A percentile compares a stretch with the other conserved stretches of the same genome.
These are phyloP conservation scores for Drosophila neotestacea DNA, from an alignment of 2,888 invertebrate species.

Conservation along the genomic window DNA sequence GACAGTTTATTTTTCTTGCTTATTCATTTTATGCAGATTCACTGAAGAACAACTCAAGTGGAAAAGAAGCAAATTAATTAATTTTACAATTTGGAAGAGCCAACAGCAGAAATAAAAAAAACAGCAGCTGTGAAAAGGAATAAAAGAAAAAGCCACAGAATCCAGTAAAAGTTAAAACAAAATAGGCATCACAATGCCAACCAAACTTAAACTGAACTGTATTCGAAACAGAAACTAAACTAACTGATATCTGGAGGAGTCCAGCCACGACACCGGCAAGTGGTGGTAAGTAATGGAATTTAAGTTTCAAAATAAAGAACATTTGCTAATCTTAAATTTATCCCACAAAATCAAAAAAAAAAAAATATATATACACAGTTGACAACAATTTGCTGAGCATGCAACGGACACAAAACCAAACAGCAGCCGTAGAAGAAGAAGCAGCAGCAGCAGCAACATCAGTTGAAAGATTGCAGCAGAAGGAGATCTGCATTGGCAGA, in stretches of 20 bases:
- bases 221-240: slow-evolving; percentile 8
- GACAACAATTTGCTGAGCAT: slow-evolving; percentile 61
- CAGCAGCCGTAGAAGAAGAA: slow-evolving; percentile 60
- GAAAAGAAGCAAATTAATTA: slow-evolving; percentile 2
- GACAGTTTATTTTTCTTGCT: not conserved
- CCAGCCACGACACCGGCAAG: slow-evolving; percentile 60
- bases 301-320: not conserved
- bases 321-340: too few relatives aligned
- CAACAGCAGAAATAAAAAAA: slow-evolving; percentile 1
- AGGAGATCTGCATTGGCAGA: slow-evolving; percentile 33
- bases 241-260: slow-evolving; percentile 36
- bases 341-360: too few relatives aligned
- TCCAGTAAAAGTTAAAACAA: not conserved
- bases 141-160: slow-evolving; percentile 3
- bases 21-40: slow-evolving; percentile 29
- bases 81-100: slow-evolving; percentile 1
- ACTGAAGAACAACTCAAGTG: slow-evolving; percentile 13
- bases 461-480: slow-evolving; percentile 22
- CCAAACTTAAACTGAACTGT: slow-evolving; percentile 16
- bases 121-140: slow-evolving; percentile 1
- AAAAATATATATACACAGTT: slow-evolving; percentile 38
- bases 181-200: slow-evolving; percentile 38
- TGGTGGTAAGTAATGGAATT: slow-evolving; percentile 48
- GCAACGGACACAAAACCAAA: slow-evolving; percentile 58
- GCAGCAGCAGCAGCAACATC: slow-evolving; percentile 62